These are phyloP conservation scores for Melitaea cinxia DNA, from an alignment of 1,140 invertebrate genomes.

Conservation along the genomic window DNA sequence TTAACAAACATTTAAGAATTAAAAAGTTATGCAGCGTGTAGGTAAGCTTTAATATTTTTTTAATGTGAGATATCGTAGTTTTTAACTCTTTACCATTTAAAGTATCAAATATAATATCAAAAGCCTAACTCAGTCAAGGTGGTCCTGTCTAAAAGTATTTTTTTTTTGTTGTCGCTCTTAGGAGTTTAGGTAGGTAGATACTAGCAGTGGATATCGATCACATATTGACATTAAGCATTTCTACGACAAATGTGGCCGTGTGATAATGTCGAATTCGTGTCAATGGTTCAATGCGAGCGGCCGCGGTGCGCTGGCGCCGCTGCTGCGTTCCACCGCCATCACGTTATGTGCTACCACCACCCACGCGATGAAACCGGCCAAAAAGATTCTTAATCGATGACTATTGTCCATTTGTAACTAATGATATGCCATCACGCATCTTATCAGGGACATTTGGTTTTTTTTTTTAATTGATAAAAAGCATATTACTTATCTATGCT, in stretches of 20 bases:
- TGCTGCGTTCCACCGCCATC: conserved; percentile 12
- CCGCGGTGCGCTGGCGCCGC: conserved; percentile 26
- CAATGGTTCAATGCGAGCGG: conserved; percentile 58
- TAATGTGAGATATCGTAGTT: conserved; percentile 16
- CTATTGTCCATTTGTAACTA: conserved; percentile 18
- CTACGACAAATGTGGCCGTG: conserved; percentile 50
- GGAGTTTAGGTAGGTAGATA: conserved; percentile 33
- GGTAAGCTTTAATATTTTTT: conserved; percentile 26
- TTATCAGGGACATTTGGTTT: no score
- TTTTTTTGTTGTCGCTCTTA: conserved; percentile 31
- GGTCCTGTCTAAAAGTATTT: conserved; percentile 30
- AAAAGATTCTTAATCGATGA: conserved; percentile 21
- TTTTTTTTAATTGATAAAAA: no score
- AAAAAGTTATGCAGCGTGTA: conserved; percentile 5
- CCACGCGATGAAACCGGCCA: conserved; percentile 18
- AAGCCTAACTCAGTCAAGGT: conserved; percentile 35
- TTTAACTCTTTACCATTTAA: conserved; percentile 32
- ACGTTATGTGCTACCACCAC: conserved; percentile 19
- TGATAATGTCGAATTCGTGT: conserved; percentile 58
- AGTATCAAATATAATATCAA: conserved; percentile 25
- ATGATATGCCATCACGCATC: conserved; percentile 1
- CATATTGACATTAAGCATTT: conserved; percentile 54
- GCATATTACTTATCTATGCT: no score
- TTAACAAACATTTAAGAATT: conserved; percentile 9
- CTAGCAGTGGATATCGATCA: conserved; percentile 36